A percentile compares a stretch with the other conserved stretches of the same genome.
Evolutionary conservation across 2,888 invertebrate species (phyloP).

Genomic region (Cosmopolites sordidus): DNA sequence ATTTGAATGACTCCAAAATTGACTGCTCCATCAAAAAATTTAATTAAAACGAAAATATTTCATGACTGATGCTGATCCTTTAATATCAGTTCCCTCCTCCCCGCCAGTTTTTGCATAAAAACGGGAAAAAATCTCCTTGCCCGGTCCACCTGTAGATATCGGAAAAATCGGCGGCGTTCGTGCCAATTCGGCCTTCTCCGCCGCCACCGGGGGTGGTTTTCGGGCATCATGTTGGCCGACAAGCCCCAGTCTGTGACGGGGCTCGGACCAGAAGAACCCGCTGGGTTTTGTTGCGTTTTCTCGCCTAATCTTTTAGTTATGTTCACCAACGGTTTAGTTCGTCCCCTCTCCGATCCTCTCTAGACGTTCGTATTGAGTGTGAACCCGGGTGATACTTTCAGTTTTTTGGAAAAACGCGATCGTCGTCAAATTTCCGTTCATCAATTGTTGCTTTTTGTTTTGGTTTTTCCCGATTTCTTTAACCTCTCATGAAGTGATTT

Average conservation of each 20-base stretch:
- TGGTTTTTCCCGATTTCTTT: too few relatives aligned
- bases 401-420: too few relatives aligned
- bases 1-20: too few relatives aligned
- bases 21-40: too few relatives aligned
- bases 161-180: constrained; percentile 30
- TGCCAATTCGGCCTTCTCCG: constrained; percentile 15
- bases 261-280: constrained; percentile 21
- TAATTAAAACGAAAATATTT: background rate
- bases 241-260: constrained; percentile 33
- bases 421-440: too few relatives aligned
- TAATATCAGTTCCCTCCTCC: background rate
- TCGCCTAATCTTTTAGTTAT: constrained; percentile 15
- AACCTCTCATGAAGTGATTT: too few relatives aligned
- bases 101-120: background rate
- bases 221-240: constrained; percentile 26
- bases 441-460: too few relatives aligned
- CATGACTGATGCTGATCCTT: background rate
- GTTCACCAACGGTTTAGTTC: too few relatives aligned
- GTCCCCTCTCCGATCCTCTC: too few relatives aligned
- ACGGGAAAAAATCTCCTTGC: background rate
- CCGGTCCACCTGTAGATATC: constrained; percentile 35
- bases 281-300: constrained; percentile 11
- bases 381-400: too few relatives aligned
- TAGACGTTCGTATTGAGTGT: too few relatives aligned
- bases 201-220: constrained; percentile 20